Percentiles rank a stretch among this genome's conserved stretches.
phyloP scores from a whole-genome alignment of 1,140 invertebrate genomes.

The Aradophagus sp. region DNA sequence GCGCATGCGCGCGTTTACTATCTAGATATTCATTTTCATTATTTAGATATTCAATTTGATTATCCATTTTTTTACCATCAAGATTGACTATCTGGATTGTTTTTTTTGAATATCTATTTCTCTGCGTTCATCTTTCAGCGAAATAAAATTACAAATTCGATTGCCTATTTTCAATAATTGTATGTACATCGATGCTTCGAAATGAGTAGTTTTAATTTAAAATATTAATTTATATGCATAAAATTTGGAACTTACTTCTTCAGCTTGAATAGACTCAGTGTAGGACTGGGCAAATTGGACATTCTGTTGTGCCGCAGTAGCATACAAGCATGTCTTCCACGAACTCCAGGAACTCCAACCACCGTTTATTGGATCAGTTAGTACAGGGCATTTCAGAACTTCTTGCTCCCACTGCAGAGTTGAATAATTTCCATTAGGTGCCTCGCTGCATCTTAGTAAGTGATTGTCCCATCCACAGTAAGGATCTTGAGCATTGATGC shows the following conservation, averaged over 20 bases:
- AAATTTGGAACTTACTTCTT: conserved; percentile 35
- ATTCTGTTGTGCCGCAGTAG: conserved; percentile 67
- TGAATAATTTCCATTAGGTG: conserved; percentile 78
- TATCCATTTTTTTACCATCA: no score
- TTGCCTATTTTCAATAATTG: no score
- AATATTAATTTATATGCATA: no score
- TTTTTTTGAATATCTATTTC: no score
- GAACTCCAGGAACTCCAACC: conserved; percentile 76
- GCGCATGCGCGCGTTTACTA: no score
- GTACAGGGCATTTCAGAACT: conserved; percentile 79
- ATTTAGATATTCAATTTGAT: no score
- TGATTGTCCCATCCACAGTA: conserved; percentile 95
- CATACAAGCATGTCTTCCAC: conserved; percentile 73
- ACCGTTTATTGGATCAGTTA: conserved; percentile 79
- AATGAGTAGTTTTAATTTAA: no score
- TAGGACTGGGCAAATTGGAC: conserved; percentile 41
- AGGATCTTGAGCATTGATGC: conserved; percentile 90
- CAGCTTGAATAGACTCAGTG: conserved; percentile 32
- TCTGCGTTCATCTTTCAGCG: no score
- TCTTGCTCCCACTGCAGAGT: conserved; percentile 83
- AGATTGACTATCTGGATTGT: no score
- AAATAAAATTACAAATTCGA: no score
- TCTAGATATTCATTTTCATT: no score
- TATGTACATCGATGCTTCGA: no score
- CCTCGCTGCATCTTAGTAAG: conserved; percentile 81